These are phyloP conservation scores for Lepus europaeus DNA, from an alignment of 2,113 vertebrate genomes.

Conservation along the genomic window DNA sequence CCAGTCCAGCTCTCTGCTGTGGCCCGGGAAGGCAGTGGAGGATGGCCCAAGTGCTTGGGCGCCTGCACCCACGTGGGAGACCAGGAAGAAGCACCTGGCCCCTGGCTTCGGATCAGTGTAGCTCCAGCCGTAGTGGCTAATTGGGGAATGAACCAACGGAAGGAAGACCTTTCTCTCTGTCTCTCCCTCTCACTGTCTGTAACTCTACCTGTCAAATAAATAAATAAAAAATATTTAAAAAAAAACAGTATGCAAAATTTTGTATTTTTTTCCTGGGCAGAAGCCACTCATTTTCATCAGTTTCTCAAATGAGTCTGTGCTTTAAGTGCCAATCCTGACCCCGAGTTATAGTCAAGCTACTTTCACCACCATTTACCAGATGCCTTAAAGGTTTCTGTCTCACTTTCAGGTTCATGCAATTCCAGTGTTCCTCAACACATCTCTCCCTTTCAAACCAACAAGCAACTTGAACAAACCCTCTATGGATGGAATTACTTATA, in stretches of 20 bases:
- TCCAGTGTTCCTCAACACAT: slow-evolving; percentile 27
- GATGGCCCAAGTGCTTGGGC: too few species aligned
- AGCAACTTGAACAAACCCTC: slow-evolving; percentile 45
- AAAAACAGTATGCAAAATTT: slow-evolving; percentile 1
- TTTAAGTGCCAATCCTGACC: slow-evolving; percentile 37
- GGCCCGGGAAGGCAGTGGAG: too few species aligned
- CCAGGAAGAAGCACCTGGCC: too few species aligned
- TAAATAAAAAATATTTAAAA: too few species aligned
- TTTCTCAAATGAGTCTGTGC: slow-evolving; percentile 40
- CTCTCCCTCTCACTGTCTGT: too few species aligned
- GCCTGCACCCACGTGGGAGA: too few species aligned
- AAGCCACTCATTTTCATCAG: slow-evolving; percentile 7
- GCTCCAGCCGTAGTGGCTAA: too few species aligned
- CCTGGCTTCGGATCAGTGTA: too few species aligned
- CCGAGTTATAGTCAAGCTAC: background rate
- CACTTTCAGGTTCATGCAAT: slow-evolving; percentile 17
- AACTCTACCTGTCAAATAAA: too few species aligned
- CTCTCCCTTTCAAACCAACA: slow-evolving; percentile 31
- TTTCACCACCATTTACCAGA: slow-evolving; percentile 11
- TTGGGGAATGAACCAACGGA: too few species aligned
- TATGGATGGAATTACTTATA: slow-evolving; percentile 62
- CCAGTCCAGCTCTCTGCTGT: too few species aligned
- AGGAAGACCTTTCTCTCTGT: too few species aligned
- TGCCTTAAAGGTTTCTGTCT: background rate
- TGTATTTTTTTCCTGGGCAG: background rate